phyloP scores from a whole-genome alignment of 2,113 vertebrate genomes.

The Sorex araneus region DNA sequence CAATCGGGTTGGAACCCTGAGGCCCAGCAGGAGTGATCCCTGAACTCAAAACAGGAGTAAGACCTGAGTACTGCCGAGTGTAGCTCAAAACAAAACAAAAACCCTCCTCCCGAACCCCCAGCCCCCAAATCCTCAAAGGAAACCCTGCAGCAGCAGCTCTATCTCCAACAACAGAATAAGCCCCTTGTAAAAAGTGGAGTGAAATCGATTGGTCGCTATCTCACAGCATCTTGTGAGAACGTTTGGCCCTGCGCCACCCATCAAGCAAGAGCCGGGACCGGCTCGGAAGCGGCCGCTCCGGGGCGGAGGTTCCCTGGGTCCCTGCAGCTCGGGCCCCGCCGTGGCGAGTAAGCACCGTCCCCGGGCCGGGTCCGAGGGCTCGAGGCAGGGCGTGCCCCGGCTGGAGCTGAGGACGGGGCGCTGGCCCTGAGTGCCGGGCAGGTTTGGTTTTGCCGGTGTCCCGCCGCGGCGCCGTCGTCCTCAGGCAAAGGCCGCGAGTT shows the following conservation, averaged over 20 bases:
- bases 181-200: constrained; percentile 26
- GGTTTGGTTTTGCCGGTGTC: constrained; percentile 15
- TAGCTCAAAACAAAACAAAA: no score
- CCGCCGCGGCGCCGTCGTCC: not conserved
- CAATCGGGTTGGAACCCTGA: no score
- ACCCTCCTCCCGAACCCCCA: no score
- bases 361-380: not conserved
- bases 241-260: not conserved
- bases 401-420: no score
- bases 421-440: not conserved
- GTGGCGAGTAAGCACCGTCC: not conserved
- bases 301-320: not conserved
- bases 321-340: not conserved
- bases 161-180: constrained; percentile 13
- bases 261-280: not conserved
- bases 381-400: not conserved
- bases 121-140: no score
- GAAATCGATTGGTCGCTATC: not conserved
- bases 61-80: no score
- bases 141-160: not conserved
- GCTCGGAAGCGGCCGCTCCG: not conserved
- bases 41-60: no score
- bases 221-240: not conserved
- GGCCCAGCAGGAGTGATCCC: no score
- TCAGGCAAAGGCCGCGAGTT: constrained; percentile 53